Evolutionary conservation across 2,113 vertebrate species (phyloP).

Genomic region (Chlorodrepanis virens): DNA sequence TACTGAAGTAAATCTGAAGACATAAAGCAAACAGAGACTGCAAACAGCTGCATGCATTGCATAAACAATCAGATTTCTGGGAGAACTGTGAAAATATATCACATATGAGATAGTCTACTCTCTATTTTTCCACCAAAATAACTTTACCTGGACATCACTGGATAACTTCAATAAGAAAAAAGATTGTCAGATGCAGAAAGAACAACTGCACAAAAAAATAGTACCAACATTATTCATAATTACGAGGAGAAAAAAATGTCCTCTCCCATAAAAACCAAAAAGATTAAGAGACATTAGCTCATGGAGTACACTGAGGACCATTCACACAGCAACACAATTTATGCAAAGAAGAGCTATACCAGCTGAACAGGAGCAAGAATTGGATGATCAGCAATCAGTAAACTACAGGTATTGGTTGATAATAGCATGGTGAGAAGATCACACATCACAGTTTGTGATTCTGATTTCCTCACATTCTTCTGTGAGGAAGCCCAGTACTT

Average conservation of each 20-base stretch:
- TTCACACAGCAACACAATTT: neutral
- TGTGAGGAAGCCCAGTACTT: neutral
- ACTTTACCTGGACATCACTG: neutral
- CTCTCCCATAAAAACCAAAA: neutral
- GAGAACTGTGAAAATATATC: neutral
- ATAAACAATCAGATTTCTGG: neutral
- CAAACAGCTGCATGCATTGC: neutral
- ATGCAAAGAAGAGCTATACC: neutral
- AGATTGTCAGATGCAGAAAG: neutral
- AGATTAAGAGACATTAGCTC: neutral
- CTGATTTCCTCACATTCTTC: too few species aligned
- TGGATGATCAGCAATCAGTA: neutral
- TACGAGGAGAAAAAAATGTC: neutral
- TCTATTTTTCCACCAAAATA: neutral
- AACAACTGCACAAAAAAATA: neutral
- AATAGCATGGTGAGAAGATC: neutral
- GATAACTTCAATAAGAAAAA: neutral
- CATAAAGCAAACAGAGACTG: neutral
- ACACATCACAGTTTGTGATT: neutral
- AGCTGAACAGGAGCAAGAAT: neutral
- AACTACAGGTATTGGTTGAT: neutral
- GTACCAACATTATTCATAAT: neutral
- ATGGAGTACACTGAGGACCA: neutral
- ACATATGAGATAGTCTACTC: neutral
- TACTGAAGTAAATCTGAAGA: neutral